Base-by-base conservation (phyloP, 2,113 vertebrate genomes). In the Cyrtonyx montezumae region DNA sequence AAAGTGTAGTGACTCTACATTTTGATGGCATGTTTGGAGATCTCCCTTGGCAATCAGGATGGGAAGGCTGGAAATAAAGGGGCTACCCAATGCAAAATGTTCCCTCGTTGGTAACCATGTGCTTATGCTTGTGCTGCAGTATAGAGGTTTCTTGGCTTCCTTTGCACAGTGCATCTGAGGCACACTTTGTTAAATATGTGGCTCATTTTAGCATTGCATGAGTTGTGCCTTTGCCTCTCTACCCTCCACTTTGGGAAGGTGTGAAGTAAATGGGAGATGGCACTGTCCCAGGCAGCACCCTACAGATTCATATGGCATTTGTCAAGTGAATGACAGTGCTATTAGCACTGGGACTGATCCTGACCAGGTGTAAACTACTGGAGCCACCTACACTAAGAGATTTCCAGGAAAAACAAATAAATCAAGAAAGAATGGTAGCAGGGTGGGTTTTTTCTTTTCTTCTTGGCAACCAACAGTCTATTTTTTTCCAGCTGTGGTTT, bases 401-500 rank as follows among this genome's bases (percentile, higher is more conserved):
- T 7, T 91, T 82, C 67, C 51, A 79, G 53, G 34, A 76, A 91
- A 91, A 93, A 76, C 7, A 84, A 75, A 82, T 15, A 56, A 74
- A 68, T 49, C 14, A 18, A 30, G 16, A 23, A 75, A 53, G n/a
- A 70, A 61, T 63, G 9, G 22, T 34, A 61, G 26, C 8, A 74
- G 34, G 23, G 36, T 62, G 55, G 8, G 13, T 20, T 91, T 80
- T 45, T 69, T 79, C 34, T 28, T 82, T 51, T 56, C 79, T 84
- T 42, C 59, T 87, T 88, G 74, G 73, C 56, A 90, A 68, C 9
- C 15, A 56, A 42, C n/a, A 36, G 68, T 46, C 73, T 3, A 8
- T 45, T 65, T 76, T 73, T 71, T 88, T 77, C 55, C 78, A 93
- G 84, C 67, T 93, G 91, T 79, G 55, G 81, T 87, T 96, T 92